Evolutionary conservation across 2,113 vertebrate species (phyloP), one percentile per base, ranked within the genome.

Genomic region (Paradoxurus hermaphroditus): DNA sequence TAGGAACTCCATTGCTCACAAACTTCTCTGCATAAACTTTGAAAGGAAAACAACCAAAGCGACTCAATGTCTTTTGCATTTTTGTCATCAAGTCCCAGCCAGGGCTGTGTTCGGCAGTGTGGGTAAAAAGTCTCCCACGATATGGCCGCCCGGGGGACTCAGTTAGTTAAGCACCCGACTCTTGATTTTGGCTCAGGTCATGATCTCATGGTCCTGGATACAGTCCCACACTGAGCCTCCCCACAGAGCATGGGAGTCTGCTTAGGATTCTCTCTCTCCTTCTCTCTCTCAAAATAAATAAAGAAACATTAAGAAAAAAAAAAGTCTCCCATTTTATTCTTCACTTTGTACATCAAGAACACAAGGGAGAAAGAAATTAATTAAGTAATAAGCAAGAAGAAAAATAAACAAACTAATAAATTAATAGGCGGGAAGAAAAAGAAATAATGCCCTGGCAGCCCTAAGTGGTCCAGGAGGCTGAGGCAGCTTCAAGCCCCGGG

Each of bases 311-410:
- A 59, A 59, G 56, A 59, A 23, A 59, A 59, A 51, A 13, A 62
- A 51, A 79, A 68, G 14, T 89, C 51, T 77, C 65, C 39, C 4
- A 25, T 3, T 86, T 15, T 29, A 86, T 86, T 94, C 59, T 82
- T 85, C 51, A 56, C 53, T 97, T 93, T 94, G 73, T 73, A 91
- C 85, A 72, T 65, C 78, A 94, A 91, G 46, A 59, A 79, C 79
- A 79, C 68, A 81, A 46, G 8, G 46, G 41, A 91, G 16, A 86
- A 95, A 85, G 51, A 75, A 90, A 85, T 56, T 27, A 70, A 86
- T 81, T 68, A 81, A 85, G 97, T 96, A 98, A 96, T 91, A 90
- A 92, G 83, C 94, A 91, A 97, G n/a, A 82, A 59, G 56, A 59
- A 59, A 59, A 59, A 9, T 19, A 59, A 6, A 34, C 46, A 56